These are phyloP conservation scores for Percopsis omiscomaycus DNA, from an alignment of 2,797 vertebrate species.

Conservation along the genomic window DNA sequence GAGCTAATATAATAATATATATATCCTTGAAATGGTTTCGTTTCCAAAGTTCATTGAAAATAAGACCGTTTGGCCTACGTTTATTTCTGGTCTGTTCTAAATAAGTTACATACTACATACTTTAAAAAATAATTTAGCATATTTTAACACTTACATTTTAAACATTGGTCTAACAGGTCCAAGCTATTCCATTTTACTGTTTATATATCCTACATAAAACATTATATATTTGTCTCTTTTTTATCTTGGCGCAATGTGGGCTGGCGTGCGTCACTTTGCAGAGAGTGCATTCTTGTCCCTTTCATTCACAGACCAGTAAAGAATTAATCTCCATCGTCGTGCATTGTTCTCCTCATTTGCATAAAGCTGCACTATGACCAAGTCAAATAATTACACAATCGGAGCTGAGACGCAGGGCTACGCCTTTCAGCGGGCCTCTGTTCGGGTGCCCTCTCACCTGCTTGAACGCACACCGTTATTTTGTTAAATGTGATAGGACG, in stretches of 20 bases:
- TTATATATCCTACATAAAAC: slow-evolving; percentile 21
- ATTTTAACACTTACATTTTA: no score
- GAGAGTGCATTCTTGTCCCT: slow-evolving; percentile 64
- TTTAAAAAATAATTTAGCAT: not conserved
- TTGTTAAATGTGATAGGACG: not conserved
- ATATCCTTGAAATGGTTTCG: no score
- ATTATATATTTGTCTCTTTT: slow-evolving; percentile 23
- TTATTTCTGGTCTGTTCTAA: not conserved
- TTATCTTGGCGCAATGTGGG: slow-evolving; percentile 39
- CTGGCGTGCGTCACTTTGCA: slow-evolving; percentile 66
- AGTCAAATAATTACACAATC: slow-evolving; percentile 91
- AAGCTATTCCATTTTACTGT: slow-evolving; percentile 5
- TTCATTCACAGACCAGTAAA: slow-evolving; percentile 71
- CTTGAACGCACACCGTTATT: slow-evolving; percentile 61
- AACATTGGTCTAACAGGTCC: no score
- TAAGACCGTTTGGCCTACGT: not conserved
- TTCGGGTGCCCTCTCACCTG: slow-evolving; percentile 66
- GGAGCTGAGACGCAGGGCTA: slow-evolving; percentile 73
- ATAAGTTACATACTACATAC: not conserved
- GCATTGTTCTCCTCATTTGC: slow-evolving; percentile 89
- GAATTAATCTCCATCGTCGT: slow-evolving; percentile 83
- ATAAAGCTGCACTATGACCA: slow-evolving; percentile 92
- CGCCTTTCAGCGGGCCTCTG: slow-evolving; percentile 69
- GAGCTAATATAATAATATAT: no score
- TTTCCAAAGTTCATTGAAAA: no score